Conservation (phyloP, 1,140 invertebrate species). For the Pomacea maculata region DNA sequence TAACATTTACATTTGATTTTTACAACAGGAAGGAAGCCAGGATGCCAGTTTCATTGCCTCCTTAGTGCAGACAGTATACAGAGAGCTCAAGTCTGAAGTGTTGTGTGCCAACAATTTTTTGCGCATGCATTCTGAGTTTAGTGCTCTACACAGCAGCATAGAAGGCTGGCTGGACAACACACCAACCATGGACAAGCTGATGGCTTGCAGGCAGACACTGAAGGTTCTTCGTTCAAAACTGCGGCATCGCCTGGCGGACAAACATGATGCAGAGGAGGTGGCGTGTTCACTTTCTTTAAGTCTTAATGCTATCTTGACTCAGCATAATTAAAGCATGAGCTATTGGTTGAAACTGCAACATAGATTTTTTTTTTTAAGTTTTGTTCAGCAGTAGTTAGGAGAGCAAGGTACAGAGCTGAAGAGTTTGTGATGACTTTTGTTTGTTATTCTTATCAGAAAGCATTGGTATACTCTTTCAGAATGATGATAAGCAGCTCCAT, state of each 20-base stretch:
- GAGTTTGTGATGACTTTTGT: no score
- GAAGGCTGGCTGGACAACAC: slow-evolving; percentile 40
- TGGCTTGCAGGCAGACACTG: slow-evolving; percentile 34
- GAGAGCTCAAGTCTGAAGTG: slow-evolving; percentile 38
- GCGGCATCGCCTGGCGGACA: slow-evolving; percentile 49
- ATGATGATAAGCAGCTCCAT: slow-evolving; percentile 37
- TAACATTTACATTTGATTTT: no score
- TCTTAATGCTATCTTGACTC: neutral
- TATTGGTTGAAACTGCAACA: neutral
- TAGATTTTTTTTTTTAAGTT: neutral
- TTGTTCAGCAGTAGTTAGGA: no score
- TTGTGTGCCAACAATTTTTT: slow-evolving; percentile 35
- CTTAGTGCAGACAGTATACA: slow-evolving; percentile 36
- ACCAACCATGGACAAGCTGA: slow-evolving; percentile 38
- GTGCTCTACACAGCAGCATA: slow-evolving; percentile 30
- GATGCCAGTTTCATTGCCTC: slow-evolving; percentile 40
- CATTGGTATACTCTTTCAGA: slow-evolving; percentile 27
- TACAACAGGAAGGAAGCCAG: slow-evolving; percentile 34
- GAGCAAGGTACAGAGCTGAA: no score
- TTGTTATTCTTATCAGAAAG: neutral
- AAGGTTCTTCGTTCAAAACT: slow-evolving; percentile 49
- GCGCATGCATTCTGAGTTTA: slow-evolving; percentile 34
- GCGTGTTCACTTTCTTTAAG: neutral
- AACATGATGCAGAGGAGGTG: slow-evolving; percentile 52
- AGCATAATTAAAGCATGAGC: neutral